Conservation (phyloP, 2,888 invertebrate species). For the Agrotis exclamationis region DNA sequence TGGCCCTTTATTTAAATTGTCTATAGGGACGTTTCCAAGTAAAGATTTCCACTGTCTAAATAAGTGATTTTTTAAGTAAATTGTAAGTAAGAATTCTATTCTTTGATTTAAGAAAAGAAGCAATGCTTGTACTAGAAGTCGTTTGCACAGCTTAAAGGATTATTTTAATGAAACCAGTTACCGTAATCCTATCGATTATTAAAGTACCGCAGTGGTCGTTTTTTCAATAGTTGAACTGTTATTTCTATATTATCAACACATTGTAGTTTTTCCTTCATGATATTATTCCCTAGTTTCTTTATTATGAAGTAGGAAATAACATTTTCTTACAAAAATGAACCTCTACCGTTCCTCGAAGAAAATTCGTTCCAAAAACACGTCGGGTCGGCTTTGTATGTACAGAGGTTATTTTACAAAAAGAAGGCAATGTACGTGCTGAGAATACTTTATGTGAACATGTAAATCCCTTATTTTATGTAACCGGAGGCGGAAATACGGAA, state of each 20-base stretch:
- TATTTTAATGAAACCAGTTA: background rate
- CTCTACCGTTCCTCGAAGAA: background rate
- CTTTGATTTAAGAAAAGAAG: too few relatives aligned
- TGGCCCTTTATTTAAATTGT: background rate
- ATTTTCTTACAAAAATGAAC: slow-evolving; percentile 17
- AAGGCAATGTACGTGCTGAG: slow-evolving; percentile 29
- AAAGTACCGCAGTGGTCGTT: slow-evolving; percentile 40
- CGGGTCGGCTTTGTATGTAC: slow-evolving; percentile 19
- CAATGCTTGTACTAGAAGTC: background rate
- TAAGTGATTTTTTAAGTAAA: background rate
- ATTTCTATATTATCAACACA: background rate
- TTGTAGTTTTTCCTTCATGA: background rate
- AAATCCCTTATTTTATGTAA: slow-evolving; percentile 41
- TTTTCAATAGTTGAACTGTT: background rate
- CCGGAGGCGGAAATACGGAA: slow-evolving; percentile 2
- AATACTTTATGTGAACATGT: slow-evolving; percentile 30
- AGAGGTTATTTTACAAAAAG: slow-evolving; percentile 36
- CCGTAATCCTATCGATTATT: slow-evolving; percentile 23
- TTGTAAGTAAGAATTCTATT: background rate
- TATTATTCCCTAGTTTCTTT: slow-evolving; percentile 4
- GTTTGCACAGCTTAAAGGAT: background rate
- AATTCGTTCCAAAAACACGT: background rate
- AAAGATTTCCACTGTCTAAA: background rate
- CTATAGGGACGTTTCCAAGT: background rate
- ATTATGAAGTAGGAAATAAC: background rate